Base-by-base conservation (phyloP, 2,888 invertebrate species). In the Cheilosia vulpina region DNA sequence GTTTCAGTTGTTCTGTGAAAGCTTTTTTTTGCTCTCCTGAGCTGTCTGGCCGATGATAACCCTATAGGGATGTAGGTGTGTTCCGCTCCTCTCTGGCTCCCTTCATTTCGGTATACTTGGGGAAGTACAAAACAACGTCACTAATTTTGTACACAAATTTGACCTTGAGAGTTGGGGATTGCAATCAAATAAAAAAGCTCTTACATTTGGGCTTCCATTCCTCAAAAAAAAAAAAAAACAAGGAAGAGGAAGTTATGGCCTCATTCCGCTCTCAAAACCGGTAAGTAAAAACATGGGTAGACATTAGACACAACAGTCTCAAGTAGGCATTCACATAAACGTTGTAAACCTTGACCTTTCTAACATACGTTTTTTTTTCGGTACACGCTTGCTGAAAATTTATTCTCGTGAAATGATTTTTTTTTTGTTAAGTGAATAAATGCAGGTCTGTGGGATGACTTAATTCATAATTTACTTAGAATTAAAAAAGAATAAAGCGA, bases 291-390 rank as follows among this genome's bases (percentile, higher is more conserved):
- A 31, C 45, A 24, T 63, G 65, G 31, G 2, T 13, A 15, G 43
- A 38, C 38, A 17, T n/a, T 43, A 80, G 73, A 75, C 72, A 60
- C 65, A 57, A 58, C 47, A 72, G 57, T 72, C 50, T 52, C 19
- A 24, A 52, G 24, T 9, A 72, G 78, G 24, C 68, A 58, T 24
- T 57, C 45, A 24, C 34, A 34, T 34, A 43, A 17, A 55, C 63
- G 38, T 41, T 71, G 55, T 52, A 65, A 84, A 69, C 79, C 83
- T 84, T 84, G 83, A 84, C 83, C 83, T 84, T 84, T 75, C 69
- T 50, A 72, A 63, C 72, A 60, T 47, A 65, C 43, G 41, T 45
- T 69, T 60, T 19, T 19, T 41, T 45, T 34, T 43, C 57, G 47
- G 31, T 31, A 31, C 41, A 65, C 50, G 47, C 45, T 27, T 13